Base-by-base conservation (phyloP, 2,888 invertebrate genomes). In the Brachyptera putata region DNA sequence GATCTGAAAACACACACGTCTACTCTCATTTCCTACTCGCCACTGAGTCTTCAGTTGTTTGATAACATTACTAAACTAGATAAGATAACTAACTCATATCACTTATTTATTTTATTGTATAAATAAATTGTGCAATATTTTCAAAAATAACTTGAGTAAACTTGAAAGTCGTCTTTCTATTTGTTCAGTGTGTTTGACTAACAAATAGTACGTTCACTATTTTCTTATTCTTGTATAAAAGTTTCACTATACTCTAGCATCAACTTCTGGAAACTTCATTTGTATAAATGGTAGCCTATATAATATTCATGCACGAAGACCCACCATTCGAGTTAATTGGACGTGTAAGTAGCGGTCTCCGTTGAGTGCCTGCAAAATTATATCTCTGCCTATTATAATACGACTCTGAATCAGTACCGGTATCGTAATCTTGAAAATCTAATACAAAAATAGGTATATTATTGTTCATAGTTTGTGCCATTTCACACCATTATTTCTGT, bases 361-460 rank as follows among this genome's bases (percentile, higher is more conserved):
- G 43, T 3, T 14, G 3, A 7, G 5, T 30, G 30, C 43, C 21
- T 18, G 14, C 18, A 18, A 2, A 18, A 21, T 18, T 16, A 43
- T 43, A 18, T 11, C 21, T 43, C 18, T 16, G 5, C 18, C 21
- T 21, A 16, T 16, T 43, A 5, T 16, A 21, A 43, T 43, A 11
- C 11, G 43, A 43, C 3, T 43, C 18, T 37, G 39, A 5, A n/a
- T 37, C 39, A 13, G 16, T 37, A 30, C 7, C 11, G 30, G 30
- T 7, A 30, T 7, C 30, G 7, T 7, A 11, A 11, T 30, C 30
- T 30, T 30, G 30, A 30, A 7, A 30, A 30, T 75, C 73, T 62
- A 74, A 70, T 63, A 75, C 71, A 69, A 73, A 73, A 62, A 72
- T 66, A 60, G 75, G 75, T 70, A 75, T 75, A 36, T 26, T 39